Percentiles rank a stretch among this genome's conserved stretches.
phyloP scores from a whole-genome alignment of 1,140 invertebrate species.

The Eumeta japonica region DNA sequence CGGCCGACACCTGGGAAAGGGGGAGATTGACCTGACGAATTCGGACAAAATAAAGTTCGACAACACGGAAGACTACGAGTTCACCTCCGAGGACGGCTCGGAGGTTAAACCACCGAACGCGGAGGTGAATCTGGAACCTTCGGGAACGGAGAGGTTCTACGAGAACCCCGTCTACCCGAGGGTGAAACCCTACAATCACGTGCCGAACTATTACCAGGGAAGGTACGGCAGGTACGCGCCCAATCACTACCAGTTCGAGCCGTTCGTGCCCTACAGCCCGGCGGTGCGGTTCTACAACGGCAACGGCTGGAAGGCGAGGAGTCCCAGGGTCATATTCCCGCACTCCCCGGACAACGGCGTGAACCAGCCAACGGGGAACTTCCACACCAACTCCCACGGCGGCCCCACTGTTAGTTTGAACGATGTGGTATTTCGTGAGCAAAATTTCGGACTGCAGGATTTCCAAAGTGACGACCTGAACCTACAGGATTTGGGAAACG shows the following conservation, averaged over 20 bases:
- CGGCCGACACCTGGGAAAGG: slow-evolving; percentile 24
- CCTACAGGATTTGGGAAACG: slow-evolving; percentile 55
- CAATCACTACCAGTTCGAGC: slow-evolving; percentile 29
- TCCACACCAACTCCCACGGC: slow-evolving; percentile 51
- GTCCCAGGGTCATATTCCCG: slow-evolving; percentile 60
- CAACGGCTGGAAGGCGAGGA: slow-evolving; percentile 52
- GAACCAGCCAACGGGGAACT: slow-evolving; percentile 19
- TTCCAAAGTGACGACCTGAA: slow-evolving; percentile 56
- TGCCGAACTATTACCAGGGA: slow-evolving; percentile 39
- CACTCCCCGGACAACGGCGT: slow-evolving; percentile 36
- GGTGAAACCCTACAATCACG: slow-evolving; percentile 19
- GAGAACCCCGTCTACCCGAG: slow-evolving; percentile 28
- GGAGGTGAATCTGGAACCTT: slow-evolving; percentile 13
- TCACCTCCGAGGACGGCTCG: slow-evolving; percentile 31
- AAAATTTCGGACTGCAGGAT: slow-evolving; percentile 59
- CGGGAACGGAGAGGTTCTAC: slow-evolving; percentile 37
- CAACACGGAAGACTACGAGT: slow-evolving; percentile 36
- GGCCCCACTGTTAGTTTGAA: slow-evolving; percentile 34
- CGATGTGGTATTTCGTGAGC: slow-evolving; percentile 62
- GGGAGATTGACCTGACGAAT: slow-evolving; percentile 41
- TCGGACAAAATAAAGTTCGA: slow-evolving; percentile 46
- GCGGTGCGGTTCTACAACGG: slow-evolving; percentile 25
- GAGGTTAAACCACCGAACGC: slow-evolving; percentile 11
- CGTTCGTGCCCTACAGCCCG: slow-evolving; percentile 29
- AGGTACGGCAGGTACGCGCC: slow-evolving; percentile 38